These are phyloP conservation scores for Podarcis raffonei DNA, from an alignment of 2,113 vertebrate genomes.

Conservation along the genomic window DNA sequence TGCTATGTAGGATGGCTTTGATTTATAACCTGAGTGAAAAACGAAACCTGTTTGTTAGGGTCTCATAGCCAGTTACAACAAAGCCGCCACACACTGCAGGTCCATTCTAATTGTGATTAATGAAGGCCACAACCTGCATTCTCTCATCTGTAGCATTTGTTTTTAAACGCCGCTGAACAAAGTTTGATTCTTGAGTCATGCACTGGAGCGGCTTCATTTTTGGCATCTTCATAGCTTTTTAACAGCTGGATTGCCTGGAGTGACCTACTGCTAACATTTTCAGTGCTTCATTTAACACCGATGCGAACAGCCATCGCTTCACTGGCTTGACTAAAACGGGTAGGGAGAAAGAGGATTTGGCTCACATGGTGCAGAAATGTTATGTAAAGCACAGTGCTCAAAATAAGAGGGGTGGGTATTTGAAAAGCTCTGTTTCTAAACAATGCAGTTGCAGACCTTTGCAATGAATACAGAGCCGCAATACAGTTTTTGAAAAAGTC, in stretches of 20 bases:
- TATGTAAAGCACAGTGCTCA: not conserved
- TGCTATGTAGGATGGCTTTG: not conserved
- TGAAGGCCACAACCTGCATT: constrained; percentile 1
- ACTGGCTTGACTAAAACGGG: not conserved
- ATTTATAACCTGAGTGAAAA: not conserved
- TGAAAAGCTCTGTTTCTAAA: accelerated
- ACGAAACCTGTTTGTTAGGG: not conserved
- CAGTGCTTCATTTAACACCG: constrained; percentile 6
- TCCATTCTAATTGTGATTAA: not conserved
- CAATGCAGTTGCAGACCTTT: not conserved
- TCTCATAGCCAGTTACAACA: not conserved
- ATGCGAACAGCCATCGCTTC: not conserved
- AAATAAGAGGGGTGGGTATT: not conserved
- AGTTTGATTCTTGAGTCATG: not conserved
- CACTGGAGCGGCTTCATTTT: accelerated
- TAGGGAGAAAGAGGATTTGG: not conserved
- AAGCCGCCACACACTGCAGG: not conserved
- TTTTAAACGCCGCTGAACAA: not conserved
- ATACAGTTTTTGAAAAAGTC: not conserved
- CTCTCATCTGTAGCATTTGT: constrained; percentile 3
- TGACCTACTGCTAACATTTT: not conserved
- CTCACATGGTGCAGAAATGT: not conserved
- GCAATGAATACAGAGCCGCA: not conserved
- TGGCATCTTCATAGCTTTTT: constrained; percentile 5
- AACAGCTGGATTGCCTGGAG: constrained; percentile 1